Evolutionary conservation across 2,113 vertebrate genomes (phyloP).

Genomic region (Etheostoma cragini): DNA sequence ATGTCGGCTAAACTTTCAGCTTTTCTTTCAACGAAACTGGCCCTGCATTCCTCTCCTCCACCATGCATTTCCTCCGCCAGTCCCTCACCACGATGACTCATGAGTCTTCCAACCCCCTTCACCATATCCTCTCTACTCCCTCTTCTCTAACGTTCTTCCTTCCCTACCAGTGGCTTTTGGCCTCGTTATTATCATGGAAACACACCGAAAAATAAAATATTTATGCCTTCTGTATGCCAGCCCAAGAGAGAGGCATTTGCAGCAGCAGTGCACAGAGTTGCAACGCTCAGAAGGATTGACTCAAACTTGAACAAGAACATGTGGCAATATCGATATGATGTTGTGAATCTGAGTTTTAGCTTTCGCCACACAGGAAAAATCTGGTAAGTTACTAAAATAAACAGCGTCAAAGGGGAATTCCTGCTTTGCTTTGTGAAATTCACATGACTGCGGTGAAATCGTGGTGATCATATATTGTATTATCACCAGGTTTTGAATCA

Average conservation of each 20-base stretch:
- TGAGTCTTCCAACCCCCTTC: conserved; percentile 31
- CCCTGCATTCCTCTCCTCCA: conserved; percentile 61
- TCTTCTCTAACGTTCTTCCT: conserved; percentile 29
- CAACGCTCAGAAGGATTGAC: conserved; percentile 7
- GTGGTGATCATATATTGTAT: conserved; percentile 1
- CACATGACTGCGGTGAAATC: conserved; percentile 34
- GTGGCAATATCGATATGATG: conserved; percentile 21
- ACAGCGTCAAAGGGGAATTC: conserved; percentile 13
- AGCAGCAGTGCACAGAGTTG: not conserved
- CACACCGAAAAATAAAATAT: conserved; percentile 44
- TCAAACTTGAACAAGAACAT: conserved; percentile 12
- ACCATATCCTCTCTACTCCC: conserved; percentile 48
- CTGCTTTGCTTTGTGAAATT: conserved; percentile 14
- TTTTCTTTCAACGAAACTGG: conserved; percentile 55
- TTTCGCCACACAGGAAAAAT: conserved; percentile 13
- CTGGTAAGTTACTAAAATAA: conserved; percentile 1
- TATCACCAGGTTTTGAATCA: conserved; percentile 51
- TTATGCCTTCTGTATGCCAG: conserved; percentile 13
- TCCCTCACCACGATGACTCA: conserved; percentile 74
- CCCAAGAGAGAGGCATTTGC: not conserved
- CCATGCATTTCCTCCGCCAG: conserved; percentile 42
- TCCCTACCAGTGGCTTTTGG: conserved; percentile 47
- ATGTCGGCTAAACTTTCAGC: conserved; percentile 1
- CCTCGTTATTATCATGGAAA: conserved; percentile 66
- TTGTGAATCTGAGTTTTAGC: conserved; percentile 9